A percentile compares a stretch with the other conserved stretches of the same genome.
These are phyloP conservation scores for Scylla paramamosain DNA, from an alignment of 1,140 invertebrate genomes.

Conservation along the genomic window DNA sequence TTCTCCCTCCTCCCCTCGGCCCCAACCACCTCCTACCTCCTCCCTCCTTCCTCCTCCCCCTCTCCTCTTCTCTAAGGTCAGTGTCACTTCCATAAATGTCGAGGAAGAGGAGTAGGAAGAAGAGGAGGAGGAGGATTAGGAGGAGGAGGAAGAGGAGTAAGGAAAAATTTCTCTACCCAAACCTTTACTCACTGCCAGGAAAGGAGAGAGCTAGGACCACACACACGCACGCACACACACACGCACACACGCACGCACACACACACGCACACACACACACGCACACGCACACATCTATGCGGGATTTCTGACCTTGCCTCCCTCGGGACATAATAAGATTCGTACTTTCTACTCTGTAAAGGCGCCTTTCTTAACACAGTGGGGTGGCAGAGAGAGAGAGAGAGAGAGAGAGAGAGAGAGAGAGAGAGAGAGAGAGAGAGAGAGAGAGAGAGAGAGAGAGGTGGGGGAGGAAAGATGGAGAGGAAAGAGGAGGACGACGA, in stretches of 20 bases:
- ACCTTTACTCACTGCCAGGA: background rate
- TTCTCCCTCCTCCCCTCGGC: background rate
- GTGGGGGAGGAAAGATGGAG: too few relatives aligned
- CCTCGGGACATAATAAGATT: background rate
- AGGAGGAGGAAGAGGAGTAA: background rate
- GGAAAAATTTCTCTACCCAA: slow-evolving; percentile 31
- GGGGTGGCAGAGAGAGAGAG: too few relatives aligned
- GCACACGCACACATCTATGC: background rate
- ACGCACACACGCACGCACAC: slow-evolving; percentile 35
- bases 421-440: too few relatives aligned
- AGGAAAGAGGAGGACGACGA: too few relatives aligned
- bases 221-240: background rate
- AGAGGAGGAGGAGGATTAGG: slow-evolving; percentile 5
- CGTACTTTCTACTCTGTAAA: background rate
- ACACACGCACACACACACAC: slow-evolving; percentile 15
- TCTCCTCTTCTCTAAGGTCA: background rate
- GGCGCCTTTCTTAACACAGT: too few relatives aligned
- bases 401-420: too few relatives aligned
- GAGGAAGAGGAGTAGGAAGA: background rate
- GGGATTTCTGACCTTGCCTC: background rate
- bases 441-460: too few relatives aligned
- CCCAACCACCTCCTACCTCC: too few relatives aligned
- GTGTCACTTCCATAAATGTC: background rate
- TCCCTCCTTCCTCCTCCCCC: background rate
- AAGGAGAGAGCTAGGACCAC: background rate